These are phyloP conservation scores for Schizaphis graminum DNA, from an alignment of 2,888 invertebrate species.

Conservation along the genomic window DNA sequence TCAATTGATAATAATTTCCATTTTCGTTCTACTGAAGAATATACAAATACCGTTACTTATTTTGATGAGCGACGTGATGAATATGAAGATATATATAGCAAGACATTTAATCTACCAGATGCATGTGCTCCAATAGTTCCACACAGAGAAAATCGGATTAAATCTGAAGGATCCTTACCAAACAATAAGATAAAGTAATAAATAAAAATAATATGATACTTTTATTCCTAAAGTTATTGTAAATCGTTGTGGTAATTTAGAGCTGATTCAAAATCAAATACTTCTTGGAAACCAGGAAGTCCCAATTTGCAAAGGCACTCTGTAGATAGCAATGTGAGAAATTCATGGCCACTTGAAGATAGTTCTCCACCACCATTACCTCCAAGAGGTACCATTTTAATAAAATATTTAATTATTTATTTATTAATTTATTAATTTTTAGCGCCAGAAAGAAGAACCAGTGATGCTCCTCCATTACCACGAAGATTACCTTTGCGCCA, in stretches of 20 bases:
- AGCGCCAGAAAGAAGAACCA: constrained; percentile 75
- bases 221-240: background rate
- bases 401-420: background rate
- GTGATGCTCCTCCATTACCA: constrained; percentile 72
- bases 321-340: constrained; percentile 56
- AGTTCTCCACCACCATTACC: constrained; percentile 82
- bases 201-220: background rate
- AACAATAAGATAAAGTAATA: constrained; percentile 52
- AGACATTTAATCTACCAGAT: constrained; percentile 38
- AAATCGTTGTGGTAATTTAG: background rate
- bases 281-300: constrained; percentile 60
- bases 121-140: constrained; percentile 9
- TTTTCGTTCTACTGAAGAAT: constrained; percentile 71
- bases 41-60: constrained; percentile 71
- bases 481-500: constrained; percentile 70
- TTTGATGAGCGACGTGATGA: constrained; percentile 49
- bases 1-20: constrained; percentile 77
- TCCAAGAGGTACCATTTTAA: constrained; percentile 75
- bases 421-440: constrained; percentile 56
- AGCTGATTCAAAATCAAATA: constrained; percentile 39
- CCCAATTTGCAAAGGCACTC: constrained; percentile 65
- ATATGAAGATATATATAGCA: constrained; percentile 59
- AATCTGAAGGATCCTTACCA: constrained; percentile 52
- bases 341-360: constrained; percentile 63
- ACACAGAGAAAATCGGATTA: constrained; percentile 37